phyloP scores from a whole-genome alignment of 2,113 vertebrate genomes.

The Melospiza melodia region DNA sequence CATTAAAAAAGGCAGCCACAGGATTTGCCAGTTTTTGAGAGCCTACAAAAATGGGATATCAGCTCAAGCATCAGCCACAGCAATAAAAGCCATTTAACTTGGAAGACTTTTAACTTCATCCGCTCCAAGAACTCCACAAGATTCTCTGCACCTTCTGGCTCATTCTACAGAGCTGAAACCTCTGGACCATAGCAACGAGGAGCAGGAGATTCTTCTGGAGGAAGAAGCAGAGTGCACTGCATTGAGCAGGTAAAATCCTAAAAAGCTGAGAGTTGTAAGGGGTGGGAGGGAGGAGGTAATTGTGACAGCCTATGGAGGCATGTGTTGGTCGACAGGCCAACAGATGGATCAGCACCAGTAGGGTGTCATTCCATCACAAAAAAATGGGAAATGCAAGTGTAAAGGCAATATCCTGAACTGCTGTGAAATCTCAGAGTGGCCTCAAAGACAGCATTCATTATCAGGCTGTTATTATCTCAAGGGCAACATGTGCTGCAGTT shows the following conservation, averaged over 20 bases:
- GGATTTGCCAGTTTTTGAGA: neutral
- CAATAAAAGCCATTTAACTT: neutral
- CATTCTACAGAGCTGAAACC: neutral
- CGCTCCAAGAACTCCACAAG: neutral
- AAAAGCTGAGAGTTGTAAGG: neutral
- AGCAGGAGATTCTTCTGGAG: neutral
- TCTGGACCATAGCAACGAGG: neutral
- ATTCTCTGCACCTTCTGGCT: neutral
- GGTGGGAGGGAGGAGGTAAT: neutral
- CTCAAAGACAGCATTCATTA: neutral
- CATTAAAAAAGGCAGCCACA: neutral
- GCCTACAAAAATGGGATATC: neutral
- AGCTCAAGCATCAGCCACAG: neutral
- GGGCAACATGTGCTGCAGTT: neutral
- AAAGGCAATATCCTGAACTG: neutral
- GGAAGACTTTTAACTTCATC: neutral
- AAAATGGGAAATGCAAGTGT: neutral
- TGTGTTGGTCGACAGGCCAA: neutral
- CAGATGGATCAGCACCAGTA: neutral
- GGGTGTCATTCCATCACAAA: neutral
- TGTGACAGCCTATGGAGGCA: neutral
- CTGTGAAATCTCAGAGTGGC: neutral
- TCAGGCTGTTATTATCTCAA: neutral
- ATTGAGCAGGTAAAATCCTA: constrained; percentile 26
- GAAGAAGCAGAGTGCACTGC: neutral